phyloP scores from a whole-genome alignment of 2,113 vertebrate species.

The Myrmophylax atrothorax region DNA sequence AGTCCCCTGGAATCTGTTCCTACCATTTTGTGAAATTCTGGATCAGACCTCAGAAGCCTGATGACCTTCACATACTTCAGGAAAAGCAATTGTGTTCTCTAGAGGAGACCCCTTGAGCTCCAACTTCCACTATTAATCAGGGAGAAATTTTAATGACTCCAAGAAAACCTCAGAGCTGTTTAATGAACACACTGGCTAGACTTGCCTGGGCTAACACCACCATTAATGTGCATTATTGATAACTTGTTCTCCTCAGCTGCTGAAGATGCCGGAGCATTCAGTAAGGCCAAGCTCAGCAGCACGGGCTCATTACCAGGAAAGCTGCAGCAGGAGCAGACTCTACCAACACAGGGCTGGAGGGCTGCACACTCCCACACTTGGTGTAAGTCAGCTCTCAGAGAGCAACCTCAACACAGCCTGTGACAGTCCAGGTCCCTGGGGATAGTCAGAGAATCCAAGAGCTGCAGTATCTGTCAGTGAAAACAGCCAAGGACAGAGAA shows the following conservation, averaged over 20 bases:
- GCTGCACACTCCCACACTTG: fast-evolving
- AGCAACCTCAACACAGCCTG: background rate
- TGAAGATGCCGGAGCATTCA: background rate
- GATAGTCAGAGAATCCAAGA: background rate
- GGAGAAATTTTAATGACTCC: background rate
- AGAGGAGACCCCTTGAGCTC: background rate
- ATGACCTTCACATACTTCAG: background rate
- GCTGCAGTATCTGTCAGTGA: background rate
- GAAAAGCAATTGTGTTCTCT: background rate
- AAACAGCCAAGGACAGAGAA: background rate
- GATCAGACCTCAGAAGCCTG: background rate
- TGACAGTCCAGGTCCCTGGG: background rate
- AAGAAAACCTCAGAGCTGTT: background rate
- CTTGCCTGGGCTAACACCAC: background rate
- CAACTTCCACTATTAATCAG: background rate
- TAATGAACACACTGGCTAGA: background rate
- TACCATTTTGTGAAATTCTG: background rate
- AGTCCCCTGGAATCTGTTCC: background rate
- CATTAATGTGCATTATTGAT: background rate
- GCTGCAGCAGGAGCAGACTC: background rate
- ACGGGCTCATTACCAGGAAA: background rate
- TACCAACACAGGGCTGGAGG: fast-evolving
- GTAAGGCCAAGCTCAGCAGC: background rate
- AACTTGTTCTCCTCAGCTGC: background rate
- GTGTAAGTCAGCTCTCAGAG: background rate